A percentile compares a stretch with the other conserved stretches of the same genome.
phyloP scores from a whole-genome alignment of 1,140 invertebrate species.

The Zaprionus taronus region DNA sequence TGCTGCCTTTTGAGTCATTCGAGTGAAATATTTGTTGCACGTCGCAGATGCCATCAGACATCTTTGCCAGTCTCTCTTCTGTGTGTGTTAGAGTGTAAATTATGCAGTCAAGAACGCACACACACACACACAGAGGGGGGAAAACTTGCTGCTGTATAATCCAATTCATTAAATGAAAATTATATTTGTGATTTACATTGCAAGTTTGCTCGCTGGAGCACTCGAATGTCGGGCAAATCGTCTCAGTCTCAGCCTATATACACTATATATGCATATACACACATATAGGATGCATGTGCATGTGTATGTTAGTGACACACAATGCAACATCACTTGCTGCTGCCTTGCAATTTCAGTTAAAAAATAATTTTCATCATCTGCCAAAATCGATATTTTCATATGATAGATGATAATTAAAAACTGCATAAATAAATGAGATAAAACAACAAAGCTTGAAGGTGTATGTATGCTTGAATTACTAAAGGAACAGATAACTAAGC shows the following conservation, averaged over 20 bases:
- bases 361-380: not conserved
- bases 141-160: slow-evolving; percentile 53
- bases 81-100: slow-evolving; percentile 25
- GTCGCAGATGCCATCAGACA: slow-evolving; percentile 33
- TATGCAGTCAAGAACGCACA: slow-evolving; percentile 22
- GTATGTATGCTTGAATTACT: no score
- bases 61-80: slow-evolving; percentile 5
- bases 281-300: not conserved
- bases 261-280: not conserved
- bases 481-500: not conserved
- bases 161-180: slow-evolving; percentile 80
- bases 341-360: not conserved
- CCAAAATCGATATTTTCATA: not conserved
- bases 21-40: slow-evolving; percentile 62
- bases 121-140: slow-evolving; percentile 16
- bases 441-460: not conserved
- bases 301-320: not conserved
- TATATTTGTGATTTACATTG: slow-evolving; percentile 80
- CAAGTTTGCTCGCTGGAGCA: slow-evolving; percentile 56
- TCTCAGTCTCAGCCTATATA: not conserved
- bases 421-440: not conserved
- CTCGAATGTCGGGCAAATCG: slow-evolving; percentile 28
- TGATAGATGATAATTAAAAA: not conserved
- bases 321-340: slow-evolving; percentile 3
- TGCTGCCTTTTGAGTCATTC: slow-evolving; percentile 67